phyloP scores from a whole-genome alignment of 2,888 invertebrate genomes.

The Hypselothyrea guttata region DNA sequence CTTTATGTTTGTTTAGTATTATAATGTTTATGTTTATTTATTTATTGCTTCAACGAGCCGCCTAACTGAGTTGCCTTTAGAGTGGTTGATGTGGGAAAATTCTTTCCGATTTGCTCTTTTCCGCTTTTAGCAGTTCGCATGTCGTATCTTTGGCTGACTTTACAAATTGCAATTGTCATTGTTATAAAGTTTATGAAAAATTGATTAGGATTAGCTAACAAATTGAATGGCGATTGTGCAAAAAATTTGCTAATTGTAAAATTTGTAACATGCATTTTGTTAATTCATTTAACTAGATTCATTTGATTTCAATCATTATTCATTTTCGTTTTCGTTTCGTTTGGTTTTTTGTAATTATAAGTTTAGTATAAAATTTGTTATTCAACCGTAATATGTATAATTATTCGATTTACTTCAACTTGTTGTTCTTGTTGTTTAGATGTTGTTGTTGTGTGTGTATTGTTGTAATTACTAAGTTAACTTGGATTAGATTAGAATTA shows the following conservation, averaged over 20 bases:
- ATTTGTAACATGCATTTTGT: slow-evolving; percentile 53
- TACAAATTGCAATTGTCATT: slow-evolving; percentile 36
- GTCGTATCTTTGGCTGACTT: slow-evolving; percentile 46
- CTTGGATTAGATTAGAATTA: slow-evolving; percentile 46
- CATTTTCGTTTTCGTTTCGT: slow-evolving; percentile 5
- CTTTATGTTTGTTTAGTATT: slow-evolving; percentile 1
- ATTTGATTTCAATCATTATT: slow-evolving; percentile 8
- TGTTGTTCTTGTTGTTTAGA: too few relatives aligned
- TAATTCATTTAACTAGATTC: slow-evolving; percentile 48
- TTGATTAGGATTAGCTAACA: slow-evolving; percentile 52
- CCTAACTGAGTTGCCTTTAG: slow-evolving; percentile 41
- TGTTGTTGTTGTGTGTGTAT: slow-evolving; percentile 11
- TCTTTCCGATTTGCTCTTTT: slow-evolving; percentile 14
- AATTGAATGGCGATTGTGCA: slow-evolving; percentile 58
- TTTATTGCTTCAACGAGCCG: slow-evolving; percentile 55
- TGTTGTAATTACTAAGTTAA: slow-evolving; percentile 48
- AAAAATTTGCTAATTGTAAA: slow-evolving; percentile 51
- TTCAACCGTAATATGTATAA: slow-evolving; percentile 47
- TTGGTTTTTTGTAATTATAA: slow-evolving; percentile 19
- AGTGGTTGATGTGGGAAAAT: slow-evolving; percentile 1
- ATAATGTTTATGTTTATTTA: slow-evolving; percentile 37
- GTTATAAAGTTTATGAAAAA: slow-evolving; percentile 38
- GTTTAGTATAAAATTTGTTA: slow-evolving; percentile 50
- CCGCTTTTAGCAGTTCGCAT: slow-evolving; percentile 21
- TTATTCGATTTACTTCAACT: slow-evolving; percentile 33